A percentile compares a stretch with the other conserved stretches of the same genome.
Evolutionary conservation across 2,113 vertebrate genomes (phyloP).

Genomic region (Hemichromis elongatus): DNA sequence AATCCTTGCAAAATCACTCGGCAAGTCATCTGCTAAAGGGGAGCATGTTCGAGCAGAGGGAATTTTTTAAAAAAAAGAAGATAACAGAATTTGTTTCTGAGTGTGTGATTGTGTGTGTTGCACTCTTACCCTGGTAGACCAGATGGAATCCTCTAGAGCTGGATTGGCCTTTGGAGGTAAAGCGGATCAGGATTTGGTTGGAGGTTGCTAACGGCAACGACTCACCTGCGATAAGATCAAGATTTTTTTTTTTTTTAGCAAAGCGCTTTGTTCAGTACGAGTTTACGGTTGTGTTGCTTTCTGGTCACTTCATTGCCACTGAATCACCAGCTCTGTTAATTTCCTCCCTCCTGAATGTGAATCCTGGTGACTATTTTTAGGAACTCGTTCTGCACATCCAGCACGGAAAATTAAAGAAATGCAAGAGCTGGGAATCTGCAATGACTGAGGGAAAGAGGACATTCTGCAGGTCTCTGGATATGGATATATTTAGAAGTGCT

Average conservation of each 20-base stretch:
- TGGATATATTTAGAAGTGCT: neutral
- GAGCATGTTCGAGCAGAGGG: neutral
- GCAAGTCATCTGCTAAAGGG: slow-evolving; percentile 6
- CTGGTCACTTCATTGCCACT: neutral
- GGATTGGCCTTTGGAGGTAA: slow-evolving; percentile 89
- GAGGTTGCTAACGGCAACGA: slow-evolving; percentile 91
- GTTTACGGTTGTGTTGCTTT: neutral
- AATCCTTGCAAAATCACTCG: slow-evolving; percentile 27
- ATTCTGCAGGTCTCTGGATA: neutral
- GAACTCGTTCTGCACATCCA: neutral
- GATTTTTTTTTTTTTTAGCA: neutral
- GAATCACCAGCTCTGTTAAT: neutral
- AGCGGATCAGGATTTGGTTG: slow-evolving; percentile 95
- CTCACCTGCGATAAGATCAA: slow-evolving; percentile 78
- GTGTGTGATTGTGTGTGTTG: neutral
- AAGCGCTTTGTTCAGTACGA: neutral
- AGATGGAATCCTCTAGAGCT: slow-evolving; percentile 96
- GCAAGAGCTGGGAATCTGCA: neutral
- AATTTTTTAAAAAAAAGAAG: neutral
- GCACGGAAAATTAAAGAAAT: neutral
- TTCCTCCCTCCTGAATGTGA: neutral
- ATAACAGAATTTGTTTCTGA: neutral
- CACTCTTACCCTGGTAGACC: slow-evolving; percentile 89
- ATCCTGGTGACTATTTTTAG: neutral
- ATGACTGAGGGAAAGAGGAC: neutral